A percentile compares a stretch with the other conserved stretches of the same genome.
These are phyloP conservation scores for Campylomormyrus tamandua DNA, from an alignment of 2,113 vertebrate genomes.

Conservation along the genomic window DNA sequence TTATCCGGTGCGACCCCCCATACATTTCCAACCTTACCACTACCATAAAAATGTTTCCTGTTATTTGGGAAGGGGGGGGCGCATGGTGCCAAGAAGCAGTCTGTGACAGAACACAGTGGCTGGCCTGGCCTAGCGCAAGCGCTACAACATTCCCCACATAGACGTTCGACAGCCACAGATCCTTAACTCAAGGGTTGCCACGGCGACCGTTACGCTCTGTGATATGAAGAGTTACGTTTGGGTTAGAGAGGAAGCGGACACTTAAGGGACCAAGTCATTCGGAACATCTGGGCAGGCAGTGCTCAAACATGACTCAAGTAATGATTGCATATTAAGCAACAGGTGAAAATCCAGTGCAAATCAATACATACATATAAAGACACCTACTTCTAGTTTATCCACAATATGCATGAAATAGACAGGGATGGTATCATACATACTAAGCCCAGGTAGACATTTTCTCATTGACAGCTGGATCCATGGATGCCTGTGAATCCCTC, in stretches of 20 bases:
- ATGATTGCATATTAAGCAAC: slow-evolving; percentile 23
- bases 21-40: neutral
- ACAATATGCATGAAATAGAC: slow-evolving; percentile 7
- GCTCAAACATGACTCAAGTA: neutral
- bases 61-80: neutral
- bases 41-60: neutral
- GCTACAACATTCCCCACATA: neutral
- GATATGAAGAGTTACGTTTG: neutral
- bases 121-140: neutral
- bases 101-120: neutral
- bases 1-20: neutral
- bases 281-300: neutral
- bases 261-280: neutral
- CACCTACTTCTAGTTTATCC: slow-evolving; percentile 12
- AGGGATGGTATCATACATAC: neutral
- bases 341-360: slow-evolving; percentile 24
- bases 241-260: neutral
- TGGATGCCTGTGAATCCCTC: neutral
- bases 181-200: neutral
- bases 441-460: neutral
- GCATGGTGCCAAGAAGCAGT: neutral
- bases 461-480: neutral
- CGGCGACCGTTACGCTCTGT: neutral
- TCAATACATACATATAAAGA: slow-evolving; percentile 18
- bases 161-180: neutral